These are phyloP conservation scores for Grapholita molesta DNA, from an alignment of 1,140 invertebrate species.

Conservation along the genomic window DNA sequence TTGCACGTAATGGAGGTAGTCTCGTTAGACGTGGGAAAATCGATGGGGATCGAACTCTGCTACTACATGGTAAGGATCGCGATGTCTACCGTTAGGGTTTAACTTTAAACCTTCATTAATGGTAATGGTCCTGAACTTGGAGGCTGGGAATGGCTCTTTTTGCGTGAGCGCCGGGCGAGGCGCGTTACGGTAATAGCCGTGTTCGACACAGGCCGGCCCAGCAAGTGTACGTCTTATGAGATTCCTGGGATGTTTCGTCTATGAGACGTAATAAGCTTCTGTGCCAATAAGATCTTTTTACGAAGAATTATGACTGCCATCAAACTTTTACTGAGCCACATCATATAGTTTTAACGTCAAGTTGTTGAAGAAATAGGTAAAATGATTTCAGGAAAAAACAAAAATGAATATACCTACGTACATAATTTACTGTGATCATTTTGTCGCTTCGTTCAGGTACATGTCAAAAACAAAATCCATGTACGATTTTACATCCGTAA, in stretches of 20 bases:
- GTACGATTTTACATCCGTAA: neutral
- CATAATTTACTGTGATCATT: neutral
- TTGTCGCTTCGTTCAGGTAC: neutral
- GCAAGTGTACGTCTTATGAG: slow-evolving; percentile 20
- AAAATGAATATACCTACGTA: no score
- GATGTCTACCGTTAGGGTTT: slow-evolving; percentile 60
- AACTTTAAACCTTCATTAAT: slow-evolving; percentile 60
- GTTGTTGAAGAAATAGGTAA: no score
- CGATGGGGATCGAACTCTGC: slow-evolving; percentile 19
- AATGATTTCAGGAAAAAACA: no score
- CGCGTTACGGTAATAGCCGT: slow-evolving; percentile 40
- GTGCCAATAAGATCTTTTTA: neutral
- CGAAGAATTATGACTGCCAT: neutral
- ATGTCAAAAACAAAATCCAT: neutral
- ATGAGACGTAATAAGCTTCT: neutral
- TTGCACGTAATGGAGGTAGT: slow-evolving; percentile 64
- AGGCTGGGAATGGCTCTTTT: slow-evolving; percentile 52
- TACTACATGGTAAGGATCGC: slow-evolving; percentile 52
- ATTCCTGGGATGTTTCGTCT: slow-evolving; percentile 6
- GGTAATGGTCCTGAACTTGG: slow-evolving; percentile 55
- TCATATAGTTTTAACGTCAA: neutral
- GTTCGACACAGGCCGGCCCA: slow-evolving; percentile 31
- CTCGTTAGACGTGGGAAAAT: slow-evolving; percentile 73
- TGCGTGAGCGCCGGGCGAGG: slow-evolving; percentile 34
- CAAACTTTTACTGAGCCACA: neutral